phyloP scores from a whole-genome alignment of 2,888 invertebrate species.

The Atrina japonica region DNA sequence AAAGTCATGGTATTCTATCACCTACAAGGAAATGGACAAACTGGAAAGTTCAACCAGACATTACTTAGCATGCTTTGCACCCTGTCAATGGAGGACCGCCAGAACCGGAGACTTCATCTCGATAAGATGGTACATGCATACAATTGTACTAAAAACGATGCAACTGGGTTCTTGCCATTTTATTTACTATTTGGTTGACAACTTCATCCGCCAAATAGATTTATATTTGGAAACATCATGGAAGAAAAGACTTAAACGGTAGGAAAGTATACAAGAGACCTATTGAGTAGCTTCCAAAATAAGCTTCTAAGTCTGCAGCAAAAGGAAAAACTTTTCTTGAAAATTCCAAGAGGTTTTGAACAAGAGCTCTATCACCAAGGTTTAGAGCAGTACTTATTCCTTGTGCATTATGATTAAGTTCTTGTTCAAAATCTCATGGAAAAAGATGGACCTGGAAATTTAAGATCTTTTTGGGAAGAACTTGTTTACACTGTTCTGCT shows the following conservation, averaged over 20 bases:
- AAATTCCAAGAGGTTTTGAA: no score
- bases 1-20: slow-evolving; percentile 45
- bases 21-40: slow-evolving; percentile 47
- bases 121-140: slow-evolving; percentile 50
- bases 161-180: slow-evolving; percentile 42
- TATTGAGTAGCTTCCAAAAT: slow-evolving; percentile 38
- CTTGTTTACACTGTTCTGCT: slow-evolving; percentile 23
- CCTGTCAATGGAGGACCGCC: no score
- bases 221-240: slow-evolving; percentile 14
- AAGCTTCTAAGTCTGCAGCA: slow-evolving; percentile 3
- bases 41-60: slow-evolving; percentile 49
- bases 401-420: slow-evolving; percentile 14
- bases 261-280: slow-evolving; percentile 37
- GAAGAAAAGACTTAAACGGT: slow-evolving; percentile 21
- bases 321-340: no score
- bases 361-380: no score
- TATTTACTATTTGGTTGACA: slow-evolving; percentile 34
- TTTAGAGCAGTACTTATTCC: no score
- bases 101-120: slow-evolving; percentile 49
- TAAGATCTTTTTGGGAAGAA: slow-evolving; percentile 36
- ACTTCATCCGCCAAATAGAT: slow-evolving; percentile 26
- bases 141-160: slow-evolving; percentile 48
- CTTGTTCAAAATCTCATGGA: slow-evolving; percentile 32
- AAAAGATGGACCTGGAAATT: slow-evolving; percentile 37
- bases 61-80: slow-evolving; percentile 48